Conservation (phyloP, 2,888 invertebrate species). For the Lymantria monacha region DNA sequence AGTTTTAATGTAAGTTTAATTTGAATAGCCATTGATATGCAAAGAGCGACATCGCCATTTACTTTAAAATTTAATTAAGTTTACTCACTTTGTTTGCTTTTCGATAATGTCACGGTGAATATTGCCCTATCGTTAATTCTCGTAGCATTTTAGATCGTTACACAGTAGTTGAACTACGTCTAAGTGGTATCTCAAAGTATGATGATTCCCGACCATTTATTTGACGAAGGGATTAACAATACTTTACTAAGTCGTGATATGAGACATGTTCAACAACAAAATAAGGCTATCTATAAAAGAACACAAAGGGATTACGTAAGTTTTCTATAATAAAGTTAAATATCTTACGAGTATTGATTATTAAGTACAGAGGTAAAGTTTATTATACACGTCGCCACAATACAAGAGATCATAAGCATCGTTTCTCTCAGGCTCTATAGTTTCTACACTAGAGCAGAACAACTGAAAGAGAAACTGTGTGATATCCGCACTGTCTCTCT, state of each 20-base stretch:
- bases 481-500: too few relatives aligned
- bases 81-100: constrained; percentile 58
- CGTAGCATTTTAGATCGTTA: constrained; percentile 2
- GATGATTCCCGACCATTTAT: constrained; percentile 67
- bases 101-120: constrained; percentile 48
- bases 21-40: constrained; percentile 59
- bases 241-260: constrained; percentile 61
- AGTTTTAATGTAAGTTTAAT: background rate
- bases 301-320: constrained; percentile 71
- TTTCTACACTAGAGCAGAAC: too few relatives aligned
- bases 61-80: constrained; percentile 70
- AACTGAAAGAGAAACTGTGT: too few relatives aligned
- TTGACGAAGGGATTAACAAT: constrained; percentile 68
- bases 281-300: constrained; percentile 53
- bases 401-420: too few relatives aligned
- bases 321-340: constrained; percentile 14
- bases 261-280: constrained; percentile 57
- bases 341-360: background rate
- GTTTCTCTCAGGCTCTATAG: too few relatives aligned
- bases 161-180: constrained; percentile 10
- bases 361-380: too few relatives aligned
- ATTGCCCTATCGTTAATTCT: constrained; percentile 31
- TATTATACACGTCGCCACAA: too few relatives aligned
- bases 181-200: constrained; percentile 14
- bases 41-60: constrained; percentile 53